These are phyloP conservation scores for Trichopoda pennipes DNA, from an alignment of 2,888 invertebrate genomes.

Conservation along the genomic window DNA sequence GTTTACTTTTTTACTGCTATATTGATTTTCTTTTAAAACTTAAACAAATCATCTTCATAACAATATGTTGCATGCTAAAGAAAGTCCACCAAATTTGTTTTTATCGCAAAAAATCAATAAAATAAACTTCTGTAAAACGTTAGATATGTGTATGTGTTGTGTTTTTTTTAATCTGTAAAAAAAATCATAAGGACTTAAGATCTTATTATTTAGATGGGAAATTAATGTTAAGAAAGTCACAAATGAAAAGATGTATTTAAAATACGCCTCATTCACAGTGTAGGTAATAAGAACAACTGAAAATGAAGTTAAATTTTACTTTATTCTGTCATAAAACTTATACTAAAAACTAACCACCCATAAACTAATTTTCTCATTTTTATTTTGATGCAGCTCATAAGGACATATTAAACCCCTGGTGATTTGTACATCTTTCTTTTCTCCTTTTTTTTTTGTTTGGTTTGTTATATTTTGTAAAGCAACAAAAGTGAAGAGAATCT, in stretches of 20 bases:
- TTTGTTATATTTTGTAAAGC: constrained; percentile 4
- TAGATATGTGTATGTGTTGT: no score
- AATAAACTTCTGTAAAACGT: no score
- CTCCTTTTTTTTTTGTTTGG: background rate
- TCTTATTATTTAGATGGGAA: no score
- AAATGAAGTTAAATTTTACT: constrained; percentile 12
- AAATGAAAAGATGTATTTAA: background rate
- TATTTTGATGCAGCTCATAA: constrained; percentile 4
- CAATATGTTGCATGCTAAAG: no score
- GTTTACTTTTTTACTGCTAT: no score
- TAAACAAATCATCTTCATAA: no score
- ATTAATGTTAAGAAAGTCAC: background rate
- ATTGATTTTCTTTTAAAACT: no score
- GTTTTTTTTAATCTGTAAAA: no score
- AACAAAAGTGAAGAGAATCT: constrained; percentile 65
- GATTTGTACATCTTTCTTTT: background rate
- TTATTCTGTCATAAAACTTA: constrained; percentile 13
- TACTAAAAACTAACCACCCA: constrained; percentile 21
- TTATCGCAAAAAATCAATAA: no score
- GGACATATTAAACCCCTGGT: constrained; percentile 19
- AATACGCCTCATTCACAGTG: background rate
- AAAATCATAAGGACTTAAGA: no score
- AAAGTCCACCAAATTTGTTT: no score
- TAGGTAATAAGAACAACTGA: background rate
- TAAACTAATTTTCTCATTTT: constrained; percentile 10